Evolutionary conservation across 64 coral and sea anemone species (phyloP), one percentile per base, ranked within the genome.

Genomic region (Porites lutea): DNA sequence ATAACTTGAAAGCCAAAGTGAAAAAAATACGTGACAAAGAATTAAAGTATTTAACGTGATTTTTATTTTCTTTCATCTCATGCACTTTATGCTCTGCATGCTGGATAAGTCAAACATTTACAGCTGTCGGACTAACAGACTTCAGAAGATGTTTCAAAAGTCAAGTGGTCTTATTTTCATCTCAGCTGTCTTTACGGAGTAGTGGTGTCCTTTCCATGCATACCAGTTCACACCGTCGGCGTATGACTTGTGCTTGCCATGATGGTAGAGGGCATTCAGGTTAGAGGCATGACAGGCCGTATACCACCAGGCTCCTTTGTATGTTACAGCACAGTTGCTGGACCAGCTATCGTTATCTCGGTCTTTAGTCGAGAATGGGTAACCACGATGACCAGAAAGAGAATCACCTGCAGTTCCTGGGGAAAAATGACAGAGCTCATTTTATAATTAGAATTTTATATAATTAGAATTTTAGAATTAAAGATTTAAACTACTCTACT

Each of bases 221-320:
- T 0, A 2, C 79, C 79, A 83, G 79, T 83, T 83, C 4, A 83
- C 59, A 19, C 76, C 76, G 3, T 73, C 54, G 12, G 76, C 50
- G 18, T 11, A 0, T 79, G 18, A 48, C 10, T 20, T 6, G 16
- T 53, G 37, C 20, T 79, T 79, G 48, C 20, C 79, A 23, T 78
- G 23, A 14, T 44, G 23, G 52, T 79, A 79, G 4, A 16, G 1
- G 2, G 52, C 77, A 51, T 79, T 79, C 10, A 50, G 52, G n/a
- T 79, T 79, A 51, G 48, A 19, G 20, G 3, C 5, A 51, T 51
- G 77, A 23, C 77, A 79, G 3, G 2, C 0, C 1, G 16, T 58
- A 54, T 53, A 79, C 77, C 77, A 79, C 77, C 77, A 79, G 49
- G 48, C 77, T 54, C 77, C 52, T 14, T 43, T 79, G 10, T 79